A percentile compares a stretch with the other conserved stretches of the same genome.
These are phyloP conservation scores for Porites lutea DNA, from an alignment of 64 coral and sea anemone genomes.

Conservation along the genomic window DNA sequence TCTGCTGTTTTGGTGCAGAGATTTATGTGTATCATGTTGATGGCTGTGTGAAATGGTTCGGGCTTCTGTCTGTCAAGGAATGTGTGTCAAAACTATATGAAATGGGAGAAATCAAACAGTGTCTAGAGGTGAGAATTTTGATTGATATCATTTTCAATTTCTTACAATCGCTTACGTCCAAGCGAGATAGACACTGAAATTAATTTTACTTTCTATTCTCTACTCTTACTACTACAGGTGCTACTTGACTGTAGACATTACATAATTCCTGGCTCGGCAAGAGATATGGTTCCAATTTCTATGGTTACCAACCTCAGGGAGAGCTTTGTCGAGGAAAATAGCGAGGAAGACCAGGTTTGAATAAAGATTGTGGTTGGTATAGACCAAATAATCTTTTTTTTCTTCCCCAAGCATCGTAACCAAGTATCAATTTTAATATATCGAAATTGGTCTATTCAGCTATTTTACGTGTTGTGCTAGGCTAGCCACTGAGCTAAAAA, in stretches of 20 bases:
- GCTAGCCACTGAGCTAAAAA: no score
- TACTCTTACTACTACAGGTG: slow-evolving; percentile 40
- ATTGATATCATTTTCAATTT: no score
- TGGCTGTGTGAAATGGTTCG: slow-evolving; percentile 77
- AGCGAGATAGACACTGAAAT: no score
- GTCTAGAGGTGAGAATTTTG: slow-evolving; percentile 19
- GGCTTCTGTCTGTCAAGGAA: slow-evolving; percentile 80
- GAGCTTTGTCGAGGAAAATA: slow-evolving; percentile 28
- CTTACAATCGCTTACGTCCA: no score
- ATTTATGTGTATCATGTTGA: slow-evolving; percentile 74
- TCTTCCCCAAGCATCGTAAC: no score
- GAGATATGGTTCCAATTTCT: slow-evolving; percentile 82
- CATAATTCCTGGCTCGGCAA: slow-evolving; percentile 78
- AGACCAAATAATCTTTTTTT: no score
- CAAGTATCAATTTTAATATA: no score
- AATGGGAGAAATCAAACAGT: slow-evolving; percentile 71
- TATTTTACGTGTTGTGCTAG: no score
- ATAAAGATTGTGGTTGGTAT: no score
- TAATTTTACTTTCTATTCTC: no score
- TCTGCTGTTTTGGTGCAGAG: slow-evolving; percentile 76
- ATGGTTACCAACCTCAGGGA: slow-evolving; percentile 64
- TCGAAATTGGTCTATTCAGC: no score
- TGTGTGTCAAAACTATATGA: slow-evolving; percentile 72
- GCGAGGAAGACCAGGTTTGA: neutral
- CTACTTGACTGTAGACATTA: slow-evolving; percentile 56